Conservation (phyloP, 2,113 vertebrate genomes). For the Phyllostomus hastatus region DNA sequence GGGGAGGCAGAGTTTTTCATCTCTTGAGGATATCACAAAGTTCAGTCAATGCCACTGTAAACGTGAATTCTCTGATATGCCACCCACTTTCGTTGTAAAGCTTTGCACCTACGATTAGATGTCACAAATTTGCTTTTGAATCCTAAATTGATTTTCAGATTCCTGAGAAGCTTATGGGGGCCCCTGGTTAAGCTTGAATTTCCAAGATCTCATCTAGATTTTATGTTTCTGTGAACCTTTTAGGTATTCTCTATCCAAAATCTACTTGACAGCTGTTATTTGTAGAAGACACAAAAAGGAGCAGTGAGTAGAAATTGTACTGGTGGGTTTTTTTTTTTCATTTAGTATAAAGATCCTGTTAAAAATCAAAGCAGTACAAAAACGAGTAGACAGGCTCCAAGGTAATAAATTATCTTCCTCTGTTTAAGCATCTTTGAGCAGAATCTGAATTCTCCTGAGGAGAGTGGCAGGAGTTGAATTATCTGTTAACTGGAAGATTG, state of each 20-base stretch:
- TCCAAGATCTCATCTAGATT: neutral
- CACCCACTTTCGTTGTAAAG: neutral
- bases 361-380: slow-evolving; percentile 8
- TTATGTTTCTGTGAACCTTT: neutral
- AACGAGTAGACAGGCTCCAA: neutral
- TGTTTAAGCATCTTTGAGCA: neutral
- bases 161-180: neutral
- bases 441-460: neutral
- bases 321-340: neutral
- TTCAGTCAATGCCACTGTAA: neutral
- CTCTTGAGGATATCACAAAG: neutral
- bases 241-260: neutral
- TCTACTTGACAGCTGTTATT: neutral
- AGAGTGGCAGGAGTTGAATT: neutral
- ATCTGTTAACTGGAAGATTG: neutral
- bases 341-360: neutral
- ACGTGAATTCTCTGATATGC: neutral
- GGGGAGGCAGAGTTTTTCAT: neutral
- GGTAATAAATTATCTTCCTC: neutral
- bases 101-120: neutral
- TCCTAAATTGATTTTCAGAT: neutral
- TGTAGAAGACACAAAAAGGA: neutral
- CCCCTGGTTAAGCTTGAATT: neutral
- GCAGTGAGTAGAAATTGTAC: neutral
- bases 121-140: neutral